Evolutionary conservation across 2,113 vertebrate genomes (phyloP).

Genomic region (Pedetes capensis): DNA sequence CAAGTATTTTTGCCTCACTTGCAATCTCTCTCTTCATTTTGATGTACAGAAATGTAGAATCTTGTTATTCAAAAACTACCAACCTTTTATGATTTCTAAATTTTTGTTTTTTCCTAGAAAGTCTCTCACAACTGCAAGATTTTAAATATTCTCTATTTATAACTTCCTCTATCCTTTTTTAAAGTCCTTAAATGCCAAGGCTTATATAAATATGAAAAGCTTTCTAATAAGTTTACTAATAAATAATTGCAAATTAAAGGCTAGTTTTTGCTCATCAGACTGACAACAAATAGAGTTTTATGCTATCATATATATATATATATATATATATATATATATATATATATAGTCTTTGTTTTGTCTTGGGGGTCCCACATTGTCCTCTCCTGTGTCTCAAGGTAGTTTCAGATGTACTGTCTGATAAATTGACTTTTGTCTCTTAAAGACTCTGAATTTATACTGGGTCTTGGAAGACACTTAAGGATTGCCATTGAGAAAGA

Average conservation of each 20-base stretch:
- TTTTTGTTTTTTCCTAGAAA: no score
- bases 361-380: background rate
- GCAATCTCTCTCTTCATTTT: no score
- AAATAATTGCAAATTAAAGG: background rate
- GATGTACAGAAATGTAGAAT: no score
- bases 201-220: background rate
- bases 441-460: background rate
- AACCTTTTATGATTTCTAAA: no score
- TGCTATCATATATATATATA: background rate
- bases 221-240: background rate
- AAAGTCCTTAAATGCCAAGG: no score
- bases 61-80: no score
- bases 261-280: background rate
- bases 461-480: background rate
- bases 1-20: no score
- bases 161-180: no score
- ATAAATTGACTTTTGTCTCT: background rate
- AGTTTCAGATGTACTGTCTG: background rate
- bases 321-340: background rate
- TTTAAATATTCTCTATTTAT: no score
- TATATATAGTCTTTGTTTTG: constrained; percentile 2
- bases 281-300: background rate
- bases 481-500: background rate
- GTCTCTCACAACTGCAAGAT: no score
- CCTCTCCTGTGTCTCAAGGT: background rate